A percentile compares a stretch with the other conserved stretches of the same genome.
Evolutionary conservation across 53 echinoderm and acorn worm species (phyloP).

Genomic region (Astropecten irregularis): DNA sequence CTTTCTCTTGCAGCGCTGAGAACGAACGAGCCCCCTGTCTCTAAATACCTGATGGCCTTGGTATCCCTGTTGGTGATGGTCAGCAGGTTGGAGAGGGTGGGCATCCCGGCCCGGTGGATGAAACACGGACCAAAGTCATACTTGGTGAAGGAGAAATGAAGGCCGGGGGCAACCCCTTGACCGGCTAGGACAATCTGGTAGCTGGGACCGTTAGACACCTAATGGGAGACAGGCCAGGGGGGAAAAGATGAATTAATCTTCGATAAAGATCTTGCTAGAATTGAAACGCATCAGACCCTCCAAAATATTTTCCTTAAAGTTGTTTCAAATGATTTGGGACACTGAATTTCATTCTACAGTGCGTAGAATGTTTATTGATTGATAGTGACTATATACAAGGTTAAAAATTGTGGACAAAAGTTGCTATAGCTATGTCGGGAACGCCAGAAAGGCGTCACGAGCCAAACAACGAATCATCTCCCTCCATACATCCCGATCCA

Average conservation of each 20-base stretch:
- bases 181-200: constrained; percentile 82
- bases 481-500: too few relatives aligned
- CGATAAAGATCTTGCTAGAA: too few relatives aligned
- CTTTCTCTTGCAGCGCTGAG: too few relatives aligned
- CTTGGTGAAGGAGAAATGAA: constrained; percentile 93
- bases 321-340: not conserved
- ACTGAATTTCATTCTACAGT: too few relatives aligned
- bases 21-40: too few relatives aligned
- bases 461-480: too few relatives aligned
- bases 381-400: too few relatives aligned
- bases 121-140: constrained; percentile 99
- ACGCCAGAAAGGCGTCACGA: too few relatives aligned
- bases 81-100: constrained; percentile 71
- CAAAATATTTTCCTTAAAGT: not conserved
- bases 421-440: too few relatives aligned
- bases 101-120: constrained; percentile 99
- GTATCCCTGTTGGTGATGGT: constrained; percentile 87
- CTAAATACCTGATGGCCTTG: constrained; percentile 98
- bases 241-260: too few relatives aligned
- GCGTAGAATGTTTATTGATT: too few relatives aligned
- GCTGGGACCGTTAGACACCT: constrained; percentile 96
- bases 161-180: constrained; percentile 88
- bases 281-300: not conserved
- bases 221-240: not conserved
- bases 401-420: too few relatives aligned